Conservation (phyloP, 1,140 invertebrate genomes). For the Dysdera silvatica region DNA sequence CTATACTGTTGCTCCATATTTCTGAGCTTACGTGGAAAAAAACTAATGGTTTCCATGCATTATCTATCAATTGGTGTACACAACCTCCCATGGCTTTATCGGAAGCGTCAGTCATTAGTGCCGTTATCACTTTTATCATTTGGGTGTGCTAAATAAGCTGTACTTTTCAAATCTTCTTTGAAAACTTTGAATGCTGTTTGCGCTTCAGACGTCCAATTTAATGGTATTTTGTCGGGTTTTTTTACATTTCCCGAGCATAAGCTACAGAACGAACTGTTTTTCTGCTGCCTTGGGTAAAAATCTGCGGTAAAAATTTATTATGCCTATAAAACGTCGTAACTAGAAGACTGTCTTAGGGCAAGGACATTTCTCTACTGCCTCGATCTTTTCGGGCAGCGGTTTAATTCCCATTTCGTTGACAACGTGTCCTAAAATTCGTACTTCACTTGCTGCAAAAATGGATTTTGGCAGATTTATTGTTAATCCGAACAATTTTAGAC, state of each 20-base stretch:
- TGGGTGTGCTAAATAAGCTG: conserved; percentile 32
- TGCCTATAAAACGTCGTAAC: conserved; percentile 38
- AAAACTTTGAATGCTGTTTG: neutral
- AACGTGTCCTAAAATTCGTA: conserved; percentile 37
- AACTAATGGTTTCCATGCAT: conserved; percentile 19
- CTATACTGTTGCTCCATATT: conserved; percentile 22
- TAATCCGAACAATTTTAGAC: neutral
- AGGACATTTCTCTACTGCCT: conserved; percentile 39
- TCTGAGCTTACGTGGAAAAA: conserved; percentile 26
- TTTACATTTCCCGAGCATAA: neutral
- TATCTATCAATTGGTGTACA: conserved; percentile 11
- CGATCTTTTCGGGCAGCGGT: conserved; percentile 37
- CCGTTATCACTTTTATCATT: neutral
- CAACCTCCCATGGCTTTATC: conserved; percentile 17
- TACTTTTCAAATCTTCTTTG: neutral
- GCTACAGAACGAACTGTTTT: conserved; percentile 15
- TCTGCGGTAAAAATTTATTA: conserved; percentile 42
- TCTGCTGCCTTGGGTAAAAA: conserved; percentile 38
- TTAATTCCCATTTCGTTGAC: conserved; percentile 35
- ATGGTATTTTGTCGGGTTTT: neutral
- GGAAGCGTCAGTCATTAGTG: conserved; percentile 26
- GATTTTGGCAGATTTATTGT: neutral
- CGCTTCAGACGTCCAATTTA: neutral
- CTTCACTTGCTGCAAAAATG: neutral
- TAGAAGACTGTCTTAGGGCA: conserved; percentile 37